Evolutionary conservation across 2,888 invertebrate genomes (phyloP).

Genomic region (Hedychridium roseum): DNA sequence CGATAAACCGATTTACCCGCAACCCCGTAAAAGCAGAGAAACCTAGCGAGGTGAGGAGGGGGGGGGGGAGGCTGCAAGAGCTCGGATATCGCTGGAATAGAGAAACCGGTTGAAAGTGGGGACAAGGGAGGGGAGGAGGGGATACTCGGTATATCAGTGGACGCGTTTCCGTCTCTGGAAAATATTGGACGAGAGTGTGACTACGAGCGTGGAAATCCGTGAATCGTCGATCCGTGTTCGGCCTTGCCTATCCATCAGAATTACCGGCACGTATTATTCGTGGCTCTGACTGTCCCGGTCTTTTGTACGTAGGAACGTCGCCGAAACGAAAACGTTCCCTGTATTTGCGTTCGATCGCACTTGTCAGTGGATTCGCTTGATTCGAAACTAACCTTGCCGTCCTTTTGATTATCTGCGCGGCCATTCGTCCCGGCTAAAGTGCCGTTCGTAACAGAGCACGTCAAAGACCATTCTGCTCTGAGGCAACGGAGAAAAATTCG

Average conservation of each 20-base stretch:
- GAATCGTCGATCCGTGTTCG: constrained; percentile 25
- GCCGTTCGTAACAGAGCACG: too few species aligned
- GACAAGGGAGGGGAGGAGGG: too few species aligned
- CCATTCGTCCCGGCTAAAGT: too few species aligned
- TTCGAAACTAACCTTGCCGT: constrained; percentile 11
- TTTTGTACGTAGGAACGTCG: constrained; percentile 4
- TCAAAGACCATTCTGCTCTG: too few species aligned
- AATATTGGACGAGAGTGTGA: background rate
- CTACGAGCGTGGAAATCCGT: constrained; percentile 17
- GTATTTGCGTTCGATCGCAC: constrained; percentile 6
- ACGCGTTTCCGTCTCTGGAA: too few species aligned
- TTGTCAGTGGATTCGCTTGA: background rate
- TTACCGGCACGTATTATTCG: constrained; percentile 36
- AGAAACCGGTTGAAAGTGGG: too few species aligned
- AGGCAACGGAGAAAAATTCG: too few species aligned
- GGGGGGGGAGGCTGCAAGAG: background rate
- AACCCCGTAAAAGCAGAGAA: too few species aligned
- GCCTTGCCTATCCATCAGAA: constrained; percentile 34
- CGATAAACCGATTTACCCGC: too few species aligned
- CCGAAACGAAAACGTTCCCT: constrained; percentile 1
- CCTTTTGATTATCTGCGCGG: too few species aligned
- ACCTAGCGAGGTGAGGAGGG: background rate
- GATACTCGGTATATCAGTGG: too few species aligned
- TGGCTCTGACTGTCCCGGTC: constrained; percentile 13
- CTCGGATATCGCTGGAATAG: too few species aligned